Conservation (phyloP, 2,888 invertebrate genomes). For the Phymatocera aterrima region DNA sequence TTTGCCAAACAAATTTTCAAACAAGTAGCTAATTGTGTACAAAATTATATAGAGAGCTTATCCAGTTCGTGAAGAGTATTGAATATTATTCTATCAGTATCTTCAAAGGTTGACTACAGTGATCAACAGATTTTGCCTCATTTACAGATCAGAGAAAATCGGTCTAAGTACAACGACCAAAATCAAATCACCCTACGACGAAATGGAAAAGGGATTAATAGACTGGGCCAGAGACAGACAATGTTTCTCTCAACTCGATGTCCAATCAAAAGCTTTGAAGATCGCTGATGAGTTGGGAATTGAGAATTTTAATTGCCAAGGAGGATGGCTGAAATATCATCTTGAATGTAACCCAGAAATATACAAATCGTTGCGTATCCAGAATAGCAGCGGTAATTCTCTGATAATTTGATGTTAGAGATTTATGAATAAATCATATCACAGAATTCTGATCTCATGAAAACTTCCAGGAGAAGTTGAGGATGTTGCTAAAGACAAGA, state of each 20-base stretch:
- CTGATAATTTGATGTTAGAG: background rate
- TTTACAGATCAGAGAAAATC: background rate
- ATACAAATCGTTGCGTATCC: constrained; percentile 7
- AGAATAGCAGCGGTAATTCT: constrained; percentile 12
- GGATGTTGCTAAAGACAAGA: background rate
- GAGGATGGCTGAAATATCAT: constrained; percentile 17
- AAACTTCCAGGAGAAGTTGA: background rate
- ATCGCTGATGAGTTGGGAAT: background rate
- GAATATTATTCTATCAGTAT: background rate
- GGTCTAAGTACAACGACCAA: background rate
- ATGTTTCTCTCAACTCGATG: background rate
- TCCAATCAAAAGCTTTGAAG: background rate
- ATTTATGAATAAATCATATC: background rate
- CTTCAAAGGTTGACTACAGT: background rate
- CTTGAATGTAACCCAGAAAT: constrained; percentile 18
- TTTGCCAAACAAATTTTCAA: background rate
- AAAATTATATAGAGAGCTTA: background rate
- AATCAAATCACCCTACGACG: background rate
- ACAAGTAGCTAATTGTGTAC: background rate
- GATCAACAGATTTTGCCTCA: background rate
- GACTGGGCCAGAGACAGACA: constrained; percentile 5
- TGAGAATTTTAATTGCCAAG: constrained; percentile 7
- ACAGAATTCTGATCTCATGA: background rate
- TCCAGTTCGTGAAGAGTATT: background rate
- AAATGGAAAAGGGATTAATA: background rate